Evolutionary conservation across 2,113 vertebrate genomes (phyloP).

Genomic region (Heloderma charlesbogerti): DNA sequence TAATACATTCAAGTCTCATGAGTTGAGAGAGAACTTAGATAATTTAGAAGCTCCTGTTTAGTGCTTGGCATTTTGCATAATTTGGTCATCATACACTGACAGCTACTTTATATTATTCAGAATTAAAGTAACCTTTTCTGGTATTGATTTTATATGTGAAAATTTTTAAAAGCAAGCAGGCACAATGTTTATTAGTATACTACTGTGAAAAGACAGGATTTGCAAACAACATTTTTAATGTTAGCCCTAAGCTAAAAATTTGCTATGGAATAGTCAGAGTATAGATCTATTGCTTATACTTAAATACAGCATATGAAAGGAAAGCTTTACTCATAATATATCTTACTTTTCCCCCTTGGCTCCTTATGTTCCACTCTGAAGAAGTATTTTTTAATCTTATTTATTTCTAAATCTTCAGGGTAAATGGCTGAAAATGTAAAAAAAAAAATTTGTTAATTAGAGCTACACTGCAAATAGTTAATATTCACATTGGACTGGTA

Average conservation of each 20-base stretch:
- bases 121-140: slow-evolving; percentile 25
- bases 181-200: background rate
- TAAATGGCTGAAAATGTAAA: background rate
- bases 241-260: background rate
- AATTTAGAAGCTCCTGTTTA: background rate
- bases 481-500: background rate
- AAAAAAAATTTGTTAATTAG: background rate
- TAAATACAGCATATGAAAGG: background rate
- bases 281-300: background rate
- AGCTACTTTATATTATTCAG: slow-evolving; percentile 19
- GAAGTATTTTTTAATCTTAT: background rate
- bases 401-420: background rate
- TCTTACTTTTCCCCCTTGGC: background rate
- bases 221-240: slow-evolving; percentile 7
- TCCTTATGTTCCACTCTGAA: background rate
- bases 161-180: background rate
- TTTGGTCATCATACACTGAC: background rate
- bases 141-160: slow-evolving; percentile 20
- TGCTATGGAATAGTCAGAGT: background rate
- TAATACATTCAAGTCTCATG: background rate
- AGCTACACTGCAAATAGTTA: background rate
- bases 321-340: background rate
- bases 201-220: background rate
- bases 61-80: background rate
- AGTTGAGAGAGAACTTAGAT: background rate